phyloP scores from a whole-genome alignment of 1,140 invertebrate species.

The Sweltsa coloradensis region DNA sequence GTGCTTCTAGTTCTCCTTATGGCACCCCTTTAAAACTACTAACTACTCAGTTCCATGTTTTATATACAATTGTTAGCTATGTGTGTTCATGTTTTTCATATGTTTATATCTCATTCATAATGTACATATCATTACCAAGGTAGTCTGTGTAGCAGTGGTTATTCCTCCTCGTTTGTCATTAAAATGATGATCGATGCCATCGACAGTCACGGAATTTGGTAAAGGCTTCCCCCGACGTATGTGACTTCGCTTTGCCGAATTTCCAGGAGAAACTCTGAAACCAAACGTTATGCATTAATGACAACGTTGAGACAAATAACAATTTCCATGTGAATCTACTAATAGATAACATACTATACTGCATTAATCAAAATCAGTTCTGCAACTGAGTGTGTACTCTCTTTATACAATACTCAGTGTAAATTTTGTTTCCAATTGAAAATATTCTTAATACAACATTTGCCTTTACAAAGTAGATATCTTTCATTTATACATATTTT shows the following conservation, averaged over 20 bases:
- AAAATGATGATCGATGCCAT: not conserved
- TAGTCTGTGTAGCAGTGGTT: slow-evolving; percentile 48
- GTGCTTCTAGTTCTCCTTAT: too few species aligned
- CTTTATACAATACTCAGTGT: too few species aligned
- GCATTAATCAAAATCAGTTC: not conserved
- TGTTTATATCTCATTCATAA: not conserved
- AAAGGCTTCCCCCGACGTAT: not conserved
- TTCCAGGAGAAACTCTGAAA: slow-evolving; percentile 51
- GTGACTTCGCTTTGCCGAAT: slow-evolving; percentile 41
- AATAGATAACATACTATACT: slow-evolving; percentile 5
- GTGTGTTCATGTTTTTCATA: not conserved
- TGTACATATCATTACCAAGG: slow-evolving; percentile 39
- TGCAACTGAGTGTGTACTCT: too few species aligned
- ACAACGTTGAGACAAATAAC: slow-evolving; percentile 4
- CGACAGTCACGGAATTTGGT: not conserved
- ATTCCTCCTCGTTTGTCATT: slow-evolving; percentile 18
- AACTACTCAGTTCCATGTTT: too few species aligned
- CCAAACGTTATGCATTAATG: slow-evolving; percentile 13
- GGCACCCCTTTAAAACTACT: too few species aligned
- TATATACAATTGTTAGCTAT: too few species aligned
- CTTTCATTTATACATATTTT: too few species aligned
- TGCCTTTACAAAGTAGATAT: too few species aligned
- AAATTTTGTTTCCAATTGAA: too few species aligned
- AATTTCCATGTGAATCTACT: slow-evolving; percentile 7
- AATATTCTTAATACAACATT: too few species aligned